Conservation (phyloP, 2,113 vertebrate species). For the Crotalus tigris region DNA sequence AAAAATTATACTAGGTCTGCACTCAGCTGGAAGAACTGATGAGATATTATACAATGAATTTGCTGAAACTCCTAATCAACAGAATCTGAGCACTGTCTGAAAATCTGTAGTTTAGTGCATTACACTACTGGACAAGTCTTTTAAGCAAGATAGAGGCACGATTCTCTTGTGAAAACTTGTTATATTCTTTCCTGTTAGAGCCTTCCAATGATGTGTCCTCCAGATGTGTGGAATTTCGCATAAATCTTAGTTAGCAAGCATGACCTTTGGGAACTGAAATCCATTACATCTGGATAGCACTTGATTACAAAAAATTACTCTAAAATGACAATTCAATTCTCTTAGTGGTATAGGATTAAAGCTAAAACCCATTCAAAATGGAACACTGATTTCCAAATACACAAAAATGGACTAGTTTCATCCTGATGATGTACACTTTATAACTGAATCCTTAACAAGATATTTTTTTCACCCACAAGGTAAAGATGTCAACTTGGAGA, state of each 20-base stretch:
- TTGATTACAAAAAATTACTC: background rate
- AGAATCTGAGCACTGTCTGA: background rate
- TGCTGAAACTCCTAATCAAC: background rate
- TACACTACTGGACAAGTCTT: background rate
- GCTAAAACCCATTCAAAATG: rapidly evolving
- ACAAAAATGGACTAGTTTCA: background rate
- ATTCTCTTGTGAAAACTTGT: background rate
- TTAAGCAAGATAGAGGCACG: background rate
- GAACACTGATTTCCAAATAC: background rate
- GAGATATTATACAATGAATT: background rate
- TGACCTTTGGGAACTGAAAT: background rate
- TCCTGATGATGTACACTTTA: background rate
- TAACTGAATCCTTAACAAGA: background rate
- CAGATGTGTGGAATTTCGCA: background rate
- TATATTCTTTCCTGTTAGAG: background rate
- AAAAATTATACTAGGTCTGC: background rate
- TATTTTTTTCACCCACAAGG: background rate
- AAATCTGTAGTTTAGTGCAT: background rate
- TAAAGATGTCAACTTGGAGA: background rate
- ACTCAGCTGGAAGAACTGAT: background rate
- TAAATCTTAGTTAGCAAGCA: background rate
- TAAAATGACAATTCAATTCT: background rate
- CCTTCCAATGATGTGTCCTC: background rate
- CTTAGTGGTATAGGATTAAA: background rate
- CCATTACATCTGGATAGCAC: background rate